phyloP scores from a whole-genome alignment of 2,113 vertebrate species.

The Crypturellus undulatus region DNA sequence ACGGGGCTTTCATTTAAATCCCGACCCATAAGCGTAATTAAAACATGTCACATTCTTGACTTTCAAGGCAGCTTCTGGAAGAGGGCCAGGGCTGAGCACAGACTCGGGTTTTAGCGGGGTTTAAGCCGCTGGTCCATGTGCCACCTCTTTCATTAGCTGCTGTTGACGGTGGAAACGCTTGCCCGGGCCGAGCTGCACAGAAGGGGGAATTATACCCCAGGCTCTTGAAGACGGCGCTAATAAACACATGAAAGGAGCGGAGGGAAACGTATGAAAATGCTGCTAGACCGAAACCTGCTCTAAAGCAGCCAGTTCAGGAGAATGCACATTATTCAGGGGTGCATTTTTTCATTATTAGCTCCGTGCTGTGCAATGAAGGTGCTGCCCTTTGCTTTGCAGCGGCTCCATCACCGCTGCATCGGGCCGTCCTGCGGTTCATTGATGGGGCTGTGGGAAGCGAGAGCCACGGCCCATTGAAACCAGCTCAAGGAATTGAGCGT shows the following conservation, averaged over 20 bases:
- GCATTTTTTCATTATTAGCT: background rate
- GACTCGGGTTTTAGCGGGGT: constrained; percentile 31
- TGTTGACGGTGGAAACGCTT: constrained; percentile 26
- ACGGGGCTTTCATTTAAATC: constrained; percentile 60
- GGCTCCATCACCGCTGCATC: background rate
- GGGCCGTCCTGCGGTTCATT: background rate
- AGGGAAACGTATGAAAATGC: background rate
- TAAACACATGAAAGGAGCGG: constrained; percentile 47
- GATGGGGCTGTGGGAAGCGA: background rate
- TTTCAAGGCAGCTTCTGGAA: constrained; percentile 64
- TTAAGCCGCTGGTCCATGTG: background rate
- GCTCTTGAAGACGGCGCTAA: constrained; percentile 3
- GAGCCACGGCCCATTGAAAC: background rate
- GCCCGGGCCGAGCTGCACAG: background rate
- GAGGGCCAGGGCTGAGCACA: constrained; percentile 30
- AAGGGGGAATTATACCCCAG: background rate
- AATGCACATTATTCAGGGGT: background rate
- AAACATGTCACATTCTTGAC: constrained; percentile 59
- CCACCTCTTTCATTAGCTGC: constrained; percentile 60
- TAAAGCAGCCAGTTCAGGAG: background rate
- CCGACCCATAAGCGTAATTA: constrained; percentile 32
- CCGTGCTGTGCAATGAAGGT: background rate
- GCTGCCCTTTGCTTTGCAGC: background rate
- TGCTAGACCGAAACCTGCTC: background rate
- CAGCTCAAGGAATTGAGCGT: background rate